Evolutionary conservation across 2,797 vertebrate species (phyloP).

Genomic region (Betta splendens): DNA sequence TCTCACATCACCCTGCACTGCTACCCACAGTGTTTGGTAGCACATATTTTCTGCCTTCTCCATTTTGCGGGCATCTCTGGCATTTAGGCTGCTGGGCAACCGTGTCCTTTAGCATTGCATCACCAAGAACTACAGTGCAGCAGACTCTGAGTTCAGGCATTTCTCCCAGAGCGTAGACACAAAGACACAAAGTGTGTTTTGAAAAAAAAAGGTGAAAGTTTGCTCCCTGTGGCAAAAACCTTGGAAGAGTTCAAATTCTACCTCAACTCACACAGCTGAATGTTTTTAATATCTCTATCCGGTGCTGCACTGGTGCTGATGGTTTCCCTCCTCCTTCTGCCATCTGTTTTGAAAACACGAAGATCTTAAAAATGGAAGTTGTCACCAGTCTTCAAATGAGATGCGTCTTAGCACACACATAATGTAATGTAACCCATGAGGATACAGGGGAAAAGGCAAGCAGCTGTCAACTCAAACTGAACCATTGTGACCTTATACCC

Average conservation of each 20-base stretch:
- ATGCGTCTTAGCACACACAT: conserved; percentile 35
- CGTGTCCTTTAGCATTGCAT: conserved; percentile 1
- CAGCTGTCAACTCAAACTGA: no score
- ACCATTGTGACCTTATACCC: no score
- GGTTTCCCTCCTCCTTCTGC: conserved; percentile 51
- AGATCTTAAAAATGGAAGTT: conserved; percentile 61
- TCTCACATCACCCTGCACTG: conserved; percentile 10
- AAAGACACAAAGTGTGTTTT: no score
- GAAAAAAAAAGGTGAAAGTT: conserved; percentile 30
- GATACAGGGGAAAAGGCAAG: neutral
- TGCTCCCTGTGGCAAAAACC: conserved; percentile 24
- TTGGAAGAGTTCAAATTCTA: conserved; percentile 20
- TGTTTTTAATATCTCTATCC: conserved; percentile 35
- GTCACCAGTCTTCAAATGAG: conserved; percentile 50
- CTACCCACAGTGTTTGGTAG: conserved; percentile 12
- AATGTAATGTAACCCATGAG: conserved; percentile 14
- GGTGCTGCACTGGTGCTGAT: conserved; percentile 21
- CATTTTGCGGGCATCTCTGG: conserved; percentile 17
- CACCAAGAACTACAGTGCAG: conserved; percentile 14
- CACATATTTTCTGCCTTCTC: conserved; percentile 14
- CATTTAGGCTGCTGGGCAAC: conserved; percentile 5
- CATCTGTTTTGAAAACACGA: conserved; percentile 37
- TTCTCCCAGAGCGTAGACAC: conserved; percentile 22
- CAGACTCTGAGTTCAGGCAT: conserved; percentile 24
- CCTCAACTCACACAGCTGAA: conserved; percentile 25